Conservation (phyloP, 2,113 vertebrate genomes). For the Rhodinocichla rosea region DNA sequence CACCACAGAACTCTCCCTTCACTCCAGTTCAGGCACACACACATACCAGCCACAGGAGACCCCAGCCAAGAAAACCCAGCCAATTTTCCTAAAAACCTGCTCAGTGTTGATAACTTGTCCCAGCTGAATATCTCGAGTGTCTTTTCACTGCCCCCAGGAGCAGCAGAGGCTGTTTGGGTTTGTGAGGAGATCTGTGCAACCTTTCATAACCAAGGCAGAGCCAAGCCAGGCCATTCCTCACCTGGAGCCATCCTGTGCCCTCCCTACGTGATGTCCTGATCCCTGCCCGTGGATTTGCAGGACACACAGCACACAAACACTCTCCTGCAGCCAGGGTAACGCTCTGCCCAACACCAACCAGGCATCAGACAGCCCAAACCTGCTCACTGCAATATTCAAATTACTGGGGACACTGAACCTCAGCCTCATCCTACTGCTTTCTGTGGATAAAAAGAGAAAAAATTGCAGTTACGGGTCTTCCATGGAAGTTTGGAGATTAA, state of each 20-base stretch:
- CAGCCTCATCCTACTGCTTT: not conserved
- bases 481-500: not conserved
- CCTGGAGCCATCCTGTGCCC: not conserved
- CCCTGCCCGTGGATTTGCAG: accelerated
- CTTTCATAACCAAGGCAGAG: not conserved
- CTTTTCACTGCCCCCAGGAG: not conserved
- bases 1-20: not conserved
- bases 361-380: not conserved
- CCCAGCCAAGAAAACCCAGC: not conserved
- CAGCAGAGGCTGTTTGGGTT: not conserved
- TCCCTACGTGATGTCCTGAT: not conserved
- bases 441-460: not conserved
- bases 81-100: not conserved
- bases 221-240: not conserved
- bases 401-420: not conserved
- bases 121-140: not conserved
- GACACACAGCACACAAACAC: not conserved
- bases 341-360: not conserved
- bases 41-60: not conserved
- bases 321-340: not conserved
- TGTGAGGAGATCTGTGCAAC: not conserved
- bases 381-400: not conserved
- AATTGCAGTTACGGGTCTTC: not conserved
- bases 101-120: not conserved
- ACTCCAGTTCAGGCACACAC: not conserved